Evolutionary conservation across 2,113 vertebrate genomes (phyloP), one percentile per base, ranked within the genome.

Genomic region (Lichenostomus cassidix): DNA sequence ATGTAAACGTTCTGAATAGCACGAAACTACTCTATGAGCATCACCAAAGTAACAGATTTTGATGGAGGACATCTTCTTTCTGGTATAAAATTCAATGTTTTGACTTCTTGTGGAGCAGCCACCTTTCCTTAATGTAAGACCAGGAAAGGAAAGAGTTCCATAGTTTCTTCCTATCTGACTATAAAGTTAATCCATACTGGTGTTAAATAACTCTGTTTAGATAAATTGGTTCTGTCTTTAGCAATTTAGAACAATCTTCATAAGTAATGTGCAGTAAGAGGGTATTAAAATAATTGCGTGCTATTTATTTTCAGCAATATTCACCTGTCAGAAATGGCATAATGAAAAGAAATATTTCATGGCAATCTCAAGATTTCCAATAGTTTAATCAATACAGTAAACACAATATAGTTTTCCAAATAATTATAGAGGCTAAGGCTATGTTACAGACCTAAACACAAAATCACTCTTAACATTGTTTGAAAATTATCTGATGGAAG

Each of bases 211-310:
- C 78, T 91, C 77, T 94, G 27, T 91, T 97, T 95, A 89, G 94
- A 94, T 94, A 50, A 73, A 95, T 73, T 87, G 42, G 28, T 94
- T 94, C 87, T 95, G 82, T 87, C 90, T 87, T 95, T 68, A 96
- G 77, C 89, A 94, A 94, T 95, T 95, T 94, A 88, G 88, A 96
- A 79, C 79, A 93, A 90, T 95, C 71, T 94, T 92, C 91, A 74
- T 56, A 90, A 97, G 35, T 95, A 87, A 92, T 35, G 47, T 88
- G 78, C 80, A 93, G 80, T 89, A 84, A 91, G 58, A 95, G 58
- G 60, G n/a, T 94, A 67, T 95, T 97, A 70, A 96, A 92, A 95
- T 97, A 96, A 98, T 97, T 89, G 71, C 64, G 89, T 92, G 53
- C 42, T 93, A 50, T 91, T 97, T 97, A 81, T 74, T 92, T 93